Percentiles rank a stretch among this genome's conserved stretches.
These are phyloP conservation scores for Trypoxylon attenuatum DNA, from an alignment of 2,888 invertebrate species.

Conservation along the genomic window DNA sequence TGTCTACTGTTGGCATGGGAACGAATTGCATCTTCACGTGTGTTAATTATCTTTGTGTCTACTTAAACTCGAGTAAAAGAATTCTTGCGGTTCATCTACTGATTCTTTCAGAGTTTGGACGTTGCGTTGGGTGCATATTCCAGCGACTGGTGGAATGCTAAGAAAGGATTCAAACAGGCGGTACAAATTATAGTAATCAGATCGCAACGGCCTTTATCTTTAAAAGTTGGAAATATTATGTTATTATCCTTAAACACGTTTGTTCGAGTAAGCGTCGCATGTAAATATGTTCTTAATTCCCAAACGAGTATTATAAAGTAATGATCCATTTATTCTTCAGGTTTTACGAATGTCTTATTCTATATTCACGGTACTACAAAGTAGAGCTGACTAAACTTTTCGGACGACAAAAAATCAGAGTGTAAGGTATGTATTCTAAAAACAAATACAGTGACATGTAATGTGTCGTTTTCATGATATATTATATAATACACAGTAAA, in stretches of 20 bases:
- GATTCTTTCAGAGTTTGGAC: conserved; percentile 54
- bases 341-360: conserved; percentile 63
- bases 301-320: too few relatives aligned
- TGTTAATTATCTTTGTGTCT: conserved; percentile 4
- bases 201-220: conserved; percentile 48
- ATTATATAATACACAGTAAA: conserved; percentile 1
- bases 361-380: conserved; percentile 61
- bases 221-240: conserved; percentile 58
- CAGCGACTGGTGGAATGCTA: conserved; percentile 60
- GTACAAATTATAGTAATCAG: conserved; percentile 57
- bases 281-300: too few relatives aligned
- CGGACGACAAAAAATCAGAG: too few relatives aligned
- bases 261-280: conserved; percentile 58
- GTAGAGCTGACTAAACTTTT: conserved; percentile 39
- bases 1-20: conserved; percentile 65
- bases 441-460: too few relatives aligned
- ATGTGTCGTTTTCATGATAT: neutral
- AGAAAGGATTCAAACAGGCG: conserved; percentile 51
- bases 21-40: conserved; percentile 62
- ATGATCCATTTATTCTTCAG: conserved; percentile 37
- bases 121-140: conserved; percentile 53
- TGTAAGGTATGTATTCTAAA: too few relatives aligned
- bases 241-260: conserved; percentile 60
- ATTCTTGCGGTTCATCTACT: neutral
- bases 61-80: neutral